phyloP scores from a whole-genome alignment of 2,797 vertebrate genomes.

The Myoxocephalus aenaeus region DNA sequence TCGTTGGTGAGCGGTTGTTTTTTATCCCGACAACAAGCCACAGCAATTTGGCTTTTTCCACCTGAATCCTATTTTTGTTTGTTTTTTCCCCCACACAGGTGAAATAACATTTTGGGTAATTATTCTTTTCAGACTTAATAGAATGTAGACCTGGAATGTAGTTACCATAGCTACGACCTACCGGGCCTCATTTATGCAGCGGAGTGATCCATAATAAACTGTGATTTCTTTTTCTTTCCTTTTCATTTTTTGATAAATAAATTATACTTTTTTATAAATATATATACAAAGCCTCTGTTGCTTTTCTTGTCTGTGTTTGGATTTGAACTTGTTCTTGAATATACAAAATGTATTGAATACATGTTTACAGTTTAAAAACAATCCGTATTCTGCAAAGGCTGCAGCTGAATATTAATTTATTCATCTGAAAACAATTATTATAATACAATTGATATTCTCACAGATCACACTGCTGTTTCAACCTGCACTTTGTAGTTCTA shows the following conservation, averaged over 20 bases:
- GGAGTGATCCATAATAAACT: conserved; percentile 50
- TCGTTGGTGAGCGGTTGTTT: neutral
- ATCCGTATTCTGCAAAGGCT: neutral
- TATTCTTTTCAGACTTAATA: conserved; percentile 7
- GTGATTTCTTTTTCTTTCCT: conserved; percentile 51
- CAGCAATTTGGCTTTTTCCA: fast-evolving
- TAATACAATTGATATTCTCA: neutral
- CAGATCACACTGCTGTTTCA: neutral
- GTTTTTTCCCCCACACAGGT: neutral
- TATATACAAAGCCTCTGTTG: neutral
- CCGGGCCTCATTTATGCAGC: conserved; percentile 23
- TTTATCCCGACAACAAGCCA: neutral
- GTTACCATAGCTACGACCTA: neutral
- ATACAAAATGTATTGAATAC: neutral
- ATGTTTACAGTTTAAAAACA: neutral
- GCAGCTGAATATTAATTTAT: neutral
- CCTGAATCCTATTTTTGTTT: neutral
- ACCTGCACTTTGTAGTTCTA: too few relatives aligned
- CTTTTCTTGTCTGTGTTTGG: neutral
- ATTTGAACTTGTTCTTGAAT: neutral
- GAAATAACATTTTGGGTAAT: conserved; percentile 16
- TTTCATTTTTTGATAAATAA: conserved; percentile 64
- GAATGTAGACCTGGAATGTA: conserved; percentile 6
- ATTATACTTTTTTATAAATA: conserved; percentile 43
- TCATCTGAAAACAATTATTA: neutral